Base-by-base conservation (phyloP, 1,140 invertebrate genomes). In the Lepidostoma basale region DNA sequence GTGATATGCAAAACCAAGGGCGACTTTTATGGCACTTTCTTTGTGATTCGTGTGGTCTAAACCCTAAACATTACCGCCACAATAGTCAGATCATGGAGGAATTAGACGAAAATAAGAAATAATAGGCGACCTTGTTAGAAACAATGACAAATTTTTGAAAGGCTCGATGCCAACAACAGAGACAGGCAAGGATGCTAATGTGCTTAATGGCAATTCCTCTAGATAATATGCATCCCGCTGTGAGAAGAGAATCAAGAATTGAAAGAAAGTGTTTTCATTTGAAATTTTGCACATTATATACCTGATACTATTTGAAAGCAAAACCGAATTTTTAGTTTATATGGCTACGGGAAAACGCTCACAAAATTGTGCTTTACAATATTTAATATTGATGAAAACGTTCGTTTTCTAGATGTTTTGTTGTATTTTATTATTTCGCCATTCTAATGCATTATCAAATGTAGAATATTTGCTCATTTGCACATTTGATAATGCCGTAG, bases 1-100 rank as follows among this genome's bases (percentile, higher is more conserved):
- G n/a, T 33, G 12, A 59, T 59, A 59, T 25, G 36, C 56, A 40
- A 14, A 42, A 25, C n/a, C 56, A 59, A 59, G 14, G 36, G n/a
- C 56, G 39, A 16, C n/a, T 36, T 59, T 42, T 59, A 5, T 12
- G 44, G 23, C 16, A 47, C 5, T 10, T 22, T 47, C 12, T 47
- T 47, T 8, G 3, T 12, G 3, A 22, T 47, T 47, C 20, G 25
- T 56, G 56, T 23, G 56, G 56, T 59, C 36, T 14, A 42, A 14
- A 40, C 36, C 14, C 1, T 22, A 12, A 6, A 25, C 56, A 59
- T 59, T 59, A 59, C 22, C 12, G 14, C 20, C 20, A 59, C 56
- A 59, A 59, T 59, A 33, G 56, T 10, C 8, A 40, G 22, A 23
- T 39, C 33, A 22, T 59, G 9, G 12, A 22, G 25, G 12, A 2